phyloP scores from a whole-genome alignment of 2,888 invertebrate species.

The Cosmorhoe ocellata region DNA sequence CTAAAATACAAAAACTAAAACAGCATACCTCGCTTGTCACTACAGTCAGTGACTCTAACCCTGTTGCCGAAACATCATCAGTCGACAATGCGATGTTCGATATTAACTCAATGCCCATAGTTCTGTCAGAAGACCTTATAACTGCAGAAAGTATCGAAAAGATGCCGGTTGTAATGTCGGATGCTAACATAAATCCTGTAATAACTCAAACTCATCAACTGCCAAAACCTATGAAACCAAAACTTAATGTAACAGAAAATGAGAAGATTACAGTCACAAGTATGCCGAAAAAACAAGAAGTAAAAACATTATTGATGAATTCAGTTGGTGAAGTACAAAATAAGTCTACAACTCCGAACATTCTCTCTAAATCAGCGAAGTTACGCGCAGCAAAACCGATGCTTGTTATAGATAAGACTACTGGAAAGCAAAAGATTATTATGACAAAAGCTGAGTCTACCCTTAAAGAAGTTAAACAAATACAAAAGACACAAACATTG shows the following conservation, averaged over 20 bases:
- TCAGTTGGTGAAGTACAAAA: conserved; percentile 53
- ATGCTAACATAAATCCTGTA: conserved; percentile 54
- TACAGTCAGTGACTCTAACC: conserved; percentile 52
- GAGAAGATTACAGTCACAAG: conserved; percentile 58
- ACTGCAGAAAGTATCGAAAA: conserved; percentile 86
- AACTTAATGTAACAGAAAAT: conserved; percentile 50
- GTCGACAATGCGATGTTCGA: conserved; percentile 83
- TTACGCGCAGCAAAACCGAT: conserved; percentile 72
- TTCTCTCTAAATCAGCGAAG: conserved; percentile 75
- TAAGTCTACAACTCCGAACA: conserved; percentile 73
- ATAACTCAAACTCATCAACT: conserved; percentile 53
- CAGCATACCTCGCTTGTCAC: conserved; percentile 57
- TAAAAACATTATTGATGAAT: conserved; percentile 68
- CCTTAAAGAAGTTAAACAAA: conserved; percentile 62
- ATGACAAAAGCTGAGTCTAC: conserved; percentile 66
- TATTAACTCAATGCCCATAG: conserved; percentile 90
- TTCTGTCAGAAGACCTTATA: conserved; percentile 86
- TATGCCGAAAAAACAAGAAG: conserved; percentile 57
- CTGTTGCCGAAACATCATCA: conserved; percentile 35
- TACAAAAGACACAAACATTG: conserved; percentile 14
- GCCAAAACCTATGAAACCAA: conserved; percentile 62
- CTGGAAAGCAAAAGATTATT: conserved; percentile 75
- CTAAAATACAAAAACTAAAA: conserved; percentile 66
- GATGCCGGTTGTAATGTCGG: conserved; percentile 84
- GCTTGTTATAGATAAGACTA: conserved; percentile 73